These are phyloP conservation scores for Pavo muticus DNA, from an alignment of 2,113 vertebrate genomes.

Conservation along the genomic window DNA sequence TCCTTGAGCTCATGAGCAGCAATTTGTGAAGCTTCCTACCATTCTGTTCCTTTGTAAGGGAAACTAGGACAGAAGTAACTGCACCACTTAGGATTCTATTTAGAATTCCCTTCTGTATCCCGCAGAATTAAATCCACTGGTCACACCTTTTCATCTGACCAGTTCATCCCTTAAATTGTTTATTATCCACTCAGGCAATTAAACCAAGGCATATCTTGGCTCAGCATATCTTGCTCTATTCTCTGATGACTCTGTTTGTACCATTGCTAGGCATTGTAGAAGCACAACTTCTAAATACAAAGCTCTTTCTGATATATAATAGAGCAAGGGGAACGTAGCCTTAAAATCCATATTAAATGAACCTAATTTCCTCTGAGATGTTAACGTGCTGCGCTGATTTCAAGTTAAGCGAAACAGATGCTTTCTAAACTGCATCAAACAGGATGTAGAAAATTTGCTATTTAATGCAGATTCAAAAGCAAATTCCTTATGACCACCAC, in stretches of 20 bases:
- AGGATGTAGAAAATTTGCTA: slow-evolving; percentile 72
- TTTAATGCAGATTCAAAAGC: slow-evolving; percentile 72
- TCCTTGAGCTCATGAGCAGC: background rate
- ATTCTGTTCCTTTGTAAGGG: background rate
- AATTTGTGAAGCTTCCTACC: background rate
- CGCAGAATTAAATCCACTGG: background rate
- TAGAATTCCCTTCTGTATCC: background rate
- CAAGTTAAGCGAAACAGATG: slow-evolving; percentile 72
- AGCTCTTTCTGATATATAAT: background rate
- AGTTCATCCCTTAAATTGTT: background rate
- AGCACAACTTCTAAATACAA: background rate
- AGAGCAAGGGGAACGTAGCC: background rate
- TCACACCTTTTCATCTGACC: background rate
- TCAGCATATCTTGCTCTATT: background rate
- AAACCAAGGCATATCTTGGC: background rate
- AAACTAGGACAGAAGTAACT: background rate
- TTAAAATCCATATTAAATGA: slow-evolving; percentile 55
- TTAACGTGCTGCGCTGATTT: slow-evolving; percentile 54
- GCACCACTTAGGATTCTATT: background rate
- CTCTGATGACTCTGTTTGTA: background rate
- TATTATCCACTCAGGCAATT: background rate
- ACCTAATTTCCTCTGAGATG: slow-evolving; percentile 68
- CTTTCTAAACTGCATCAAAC: slow-evolving; percentile 53
- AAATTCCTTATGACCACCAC: slow-evolving; percentile 59
- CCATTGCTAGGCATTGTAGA: fast-evolving